Evolutionary conservation across 2,113 vertebrate genomes (phyloP).

Genomic region (Prochilodus magdalenae): DNA sequence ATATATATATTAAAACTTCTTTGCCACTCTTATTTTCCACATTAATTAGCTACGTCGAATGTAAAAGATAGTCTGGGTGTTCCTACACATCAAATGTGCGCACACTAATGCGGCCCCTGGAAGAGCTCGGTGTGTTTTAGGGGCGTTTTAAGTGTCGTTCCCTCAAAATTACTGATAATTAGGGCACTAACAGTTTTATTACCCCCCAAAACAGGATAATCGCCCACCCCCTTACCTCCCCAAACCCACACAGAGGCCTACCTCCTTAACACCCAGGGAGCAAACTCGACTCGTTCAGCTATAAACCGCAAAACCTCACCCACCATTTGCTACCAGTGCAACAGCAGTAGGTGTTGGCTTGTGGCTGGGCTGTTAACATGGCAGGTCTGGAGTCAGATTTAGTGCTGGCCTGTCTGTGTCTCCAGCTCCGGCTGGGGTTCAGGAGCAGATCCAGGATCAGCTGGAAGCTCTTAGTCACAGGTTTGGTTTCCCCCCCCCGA

Average conservation of each 20-base stretch:
- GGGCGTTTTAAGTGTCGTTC: slow-evolving; percentile 46
- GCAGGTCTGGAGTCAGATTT: slow-evolving; percentile 49
- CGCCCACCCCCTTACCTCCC: slow-evolving; percentile 56
- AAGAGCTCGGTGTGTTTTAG: slow-evolving; percentile 34
- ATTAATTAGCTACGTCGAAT: neutral
- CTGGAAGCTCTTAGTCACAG: slow-evolving; percentile 8
- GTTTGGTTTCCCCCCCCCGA: slow-evolving; percentile 13
- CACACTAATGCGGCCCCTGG: slow-evolving; percentile 10
- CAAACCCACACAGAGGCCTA: slow-evolving; percentile 27
- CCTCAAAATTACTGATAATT: slow-evolving; percentile 86
- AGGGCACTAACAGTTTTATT: slow-evolving; percentile 95
- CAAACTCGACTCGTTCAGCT: slow-evolving; percentile 39
- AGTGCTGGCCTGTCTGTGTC: slow-evolving; percentile 20
- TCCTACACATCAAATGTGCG: slow-evolving; percentile 17
- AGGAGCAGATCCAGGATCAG: slow-evolving; percentile 45
- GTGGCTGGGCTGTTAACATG: slow-evolving; percentile 37
- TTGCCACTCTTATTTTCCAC: no score
- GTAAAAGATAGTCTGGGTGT: neutral
- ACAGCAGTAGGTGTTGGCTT: slow-evolving; percentile 55
- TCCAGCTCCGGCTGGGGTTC: slow-evolving; percentile 34
- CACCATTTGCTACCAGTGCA: slow-evolving; percentile 58
- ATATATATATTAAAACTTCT: no score
- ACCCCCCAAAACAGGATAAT: slow-evolving; percentile 95
- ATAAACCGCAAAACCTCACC: slow-evolving; percentile 55
- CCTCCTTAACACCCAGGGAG: slow-evolving; percentile 43